phyloP scores from a whole-genome alignment of 2,888 invertebrate genomes.

The Lymantria dispar region DNA sequence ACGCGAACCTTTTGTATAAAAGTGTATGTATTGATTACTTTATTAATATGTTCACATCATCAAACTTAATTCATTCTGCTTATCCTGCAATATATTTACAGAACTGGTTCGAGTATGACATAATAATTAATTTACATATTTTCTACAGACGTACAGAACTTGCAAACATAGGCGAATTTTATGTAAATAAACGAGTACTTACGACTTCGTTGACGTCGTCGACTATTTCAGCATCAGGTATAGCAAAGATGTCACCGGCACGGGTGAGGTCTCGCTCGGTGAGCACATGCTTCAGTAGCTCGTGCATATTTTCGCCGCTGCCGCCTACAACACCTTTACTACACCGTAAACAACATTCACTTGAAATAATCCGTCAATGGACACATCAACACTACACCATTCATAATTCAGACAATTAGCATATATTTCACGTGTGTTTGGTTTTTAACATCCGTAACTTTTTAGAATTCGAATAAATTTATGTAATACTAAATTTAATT shows the following conservation, averaged over 20 bases:
- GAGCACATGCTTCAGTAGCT: conserved; percentile 94
- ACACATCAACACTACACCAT: conserved; percentile 47
- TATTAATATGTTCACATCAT: conserved; percentile 2
- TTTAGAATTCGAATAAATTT: neutral
- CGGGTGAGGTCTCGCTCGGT: conserved; percentile 94
- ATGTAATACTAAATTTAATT: conserved; percentile 29
- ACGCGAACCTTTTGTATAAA: too few relatives aligned
- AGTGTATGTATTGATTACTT: neutral
- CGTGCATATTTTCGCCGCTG: conserved; percentile 87
- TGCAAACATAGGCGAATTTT: conserved; percentile 27
- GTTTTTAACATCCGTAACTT: conserved; percentile 10
- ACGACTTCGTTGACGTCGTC: conserved; percentile 93
- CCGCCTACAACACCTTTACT: conserved; percentile 17
- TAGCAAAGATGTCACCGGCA: conserved; percentile 95
- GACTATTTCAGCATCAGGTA: conserved; percentile 93
- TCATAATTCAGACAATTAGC: conserved; percentile 17
- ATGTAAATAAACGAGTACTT: conserved; percentile 46
- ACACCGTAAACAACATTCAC: conserved; percentile 37
- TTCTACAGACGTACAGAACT: conserved; percentile 34
- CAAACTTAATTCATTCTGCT: neutral
- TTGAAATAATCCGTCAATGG: conserved; percentile 26
- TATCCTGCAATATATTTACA: neutral
- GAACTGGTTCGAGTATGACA: conserved; percentile 11
- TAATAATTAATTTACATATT: conserved; percentile 20
- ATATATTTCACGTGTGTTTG: conserved; percentile 16